Evolutionary conservation across 2,888 invertebrate species (phyloP).

Genomic region (Drosophila peninsularis): DNA sequence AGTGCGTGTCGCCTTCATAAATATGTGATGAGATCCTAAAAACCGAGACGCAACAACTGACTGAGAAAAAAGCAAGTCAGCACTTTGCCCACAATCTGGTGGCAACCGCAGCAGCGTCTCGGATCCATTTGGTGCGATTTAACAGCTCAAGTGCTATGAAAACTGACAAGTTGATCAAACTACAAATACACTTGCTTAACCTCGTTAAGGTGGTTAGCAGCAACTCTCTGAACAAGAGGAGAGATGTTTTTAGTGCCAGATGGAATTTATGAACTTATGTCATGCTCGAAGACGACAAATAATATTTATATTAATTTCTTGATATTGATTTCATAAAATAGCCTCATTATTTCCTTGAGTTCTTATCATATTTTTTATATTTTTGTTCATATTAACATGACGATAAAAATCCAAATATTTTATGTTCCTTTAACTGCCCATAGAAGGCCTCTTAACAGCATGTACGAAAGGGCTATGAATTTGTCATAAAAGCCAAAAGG

Average conservation of each 20-base stretch:
- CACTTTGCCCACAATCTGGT: slow-evolving; percentile 9
- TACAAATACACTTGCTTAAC: slow-evolving; percentile 18
- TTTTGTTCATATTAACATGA: background rate
- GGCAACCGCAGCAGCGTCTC: slow-evolving; percentile 26
- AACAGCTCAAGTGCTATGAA: slow-evolving; percentile 32
- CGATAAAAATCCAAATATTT: background rate
- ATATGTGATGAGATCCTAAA: slow-evolving; percentile 64
- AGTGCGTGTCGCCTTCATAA: slow-evolving; percentile 68
- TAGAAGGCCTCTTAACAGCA: background rate
- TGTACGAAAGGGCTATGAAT: background rate
- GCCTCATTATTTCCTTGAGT: too few species aligned
- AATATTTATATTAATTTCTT: too few species aligned
- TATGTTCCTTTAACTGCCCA: background rate
- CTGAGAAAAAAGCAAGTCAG: slow-evolving; percentile 12
- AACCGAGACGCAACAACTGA: slow-evolving; percentile 10
- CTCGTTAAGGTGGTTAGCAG: slow-evolving; percentile 5
- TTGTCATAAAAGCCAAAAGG: background rate
- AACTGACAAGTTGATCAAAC: slow-evolving; percentile 32
- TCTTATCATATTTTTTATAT: too few species aligned
- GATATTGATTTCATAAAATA: too few species aligned
- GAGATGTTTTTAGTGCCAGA: too few species aligned
- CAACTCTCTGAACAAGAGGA: too few species aligned
- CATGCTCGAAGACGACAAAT: too few species aligned
- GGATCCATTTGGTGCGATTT: slow-evolving; percentile 50
- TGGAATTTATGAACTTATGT: too few species aligned